Conservation (phyloP, 2,888 invertebrate genomes). For the Caenorhabditis uteleia region DNA sequence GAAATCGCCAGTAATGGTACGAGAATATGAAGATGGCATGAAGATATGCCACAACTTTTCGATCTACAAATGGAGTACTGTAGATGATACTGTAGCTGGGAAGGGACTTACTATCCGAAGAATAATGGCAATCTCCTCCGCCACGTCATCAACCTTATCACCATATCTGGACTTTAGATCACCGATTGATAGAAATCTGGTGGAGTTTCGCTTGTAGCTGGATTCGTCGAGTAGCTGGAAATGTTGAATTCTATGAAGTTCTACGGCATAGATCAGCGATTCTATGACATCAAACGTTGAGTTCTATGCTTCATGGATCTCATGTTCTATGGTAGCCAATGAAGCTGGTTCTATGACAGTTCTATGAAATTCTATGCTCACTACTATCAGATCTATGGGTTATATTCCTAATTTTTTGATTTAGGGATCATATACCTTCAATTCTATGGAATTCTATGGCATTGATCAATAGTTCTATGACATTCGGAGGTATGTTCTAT, state of each 20-base stretch:
- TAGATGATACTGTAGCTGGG: no score
- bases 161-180: constrained; percentile 63
- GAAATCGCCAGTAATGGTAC: constrained; percentile 53
- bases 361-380: no score
- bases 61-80: constrained; percentile 30
- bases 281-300: background rate
- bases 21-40: constrained; percentile 50
- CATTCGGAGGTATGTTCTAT: no score
- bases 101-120: constrained; percentile 25
- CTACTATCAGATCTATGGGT: no score
- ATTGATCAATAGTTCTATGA: no score
- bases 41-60: constrained; percentile 56
- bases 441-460: no score
- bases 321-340: background rate
- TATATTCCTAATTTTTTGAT: no score
- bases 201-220: constrained; percentile 15
- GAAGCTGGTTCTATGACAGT: background rate
- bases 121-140: constrained; percentile 42
- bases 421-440: no score
- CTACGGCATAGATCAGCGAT: no score
- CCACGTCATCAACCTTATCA: constrained; percentile 54
- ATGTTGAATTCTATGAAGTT: no score
- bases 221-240: constrained; percentile 38
- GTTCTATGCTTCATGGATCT: no score
- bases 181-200: constrained; percentile 57